A percentile compares a stretch with the other conserved stretches of the same genome.
Evolutionary conservation across 2,888 invertebrate genomes (phyloP).

Genomic region (Portevinia maculata): DNA sequence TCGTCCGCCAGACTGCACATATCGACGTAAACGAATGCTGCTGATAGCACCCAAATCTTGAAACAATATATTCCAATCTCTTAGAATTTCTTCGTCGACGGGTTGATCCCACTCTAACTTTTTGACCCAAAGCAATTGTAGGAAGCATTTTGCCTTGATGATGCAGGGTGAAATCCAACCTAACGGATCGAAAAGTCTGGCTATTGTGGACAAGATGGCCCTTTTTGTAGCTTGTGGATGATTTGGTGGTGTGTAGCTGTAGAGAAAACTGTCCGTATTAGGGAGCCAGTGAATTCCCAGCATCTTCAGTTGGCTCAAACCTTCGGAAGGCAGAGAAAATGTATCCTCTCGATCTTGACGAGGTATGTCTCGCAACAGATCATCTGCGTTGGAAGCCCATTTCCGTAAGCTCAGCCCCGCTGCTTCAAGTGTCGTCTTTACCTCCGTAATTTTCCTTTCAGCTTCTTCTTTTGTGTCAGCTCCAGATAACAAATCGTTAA

Average conservation of each 20-base stretch:
- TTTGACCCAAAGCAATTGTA: too few relatives aligned
- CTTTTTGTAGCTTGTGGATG: too few relatives aligned
- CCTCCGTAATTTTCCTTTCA: background rate
- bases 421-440: background rate
- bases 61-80: background rate
- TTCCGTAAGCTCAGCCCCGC: conserved; percentile 6
- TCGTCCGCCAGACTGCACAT: background rate
- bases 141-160: too few relatives aligned
- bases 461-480: conserved; percentile 15
- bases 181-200: too few relatives aligned
- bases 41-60: background rate
- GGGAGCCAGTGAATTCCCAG: background rate
- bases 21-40: background rate
- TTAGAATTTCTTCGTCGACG: background rate
- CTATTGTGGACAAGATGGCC: too few relatives aligned
- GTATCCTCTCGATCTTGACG: background rate
- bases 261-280: too few relatives aligned
- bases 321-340: conserved; percentile 5
- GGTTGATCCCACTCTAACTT: background rate
- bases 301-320: background rate
- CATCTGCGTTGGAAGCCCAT: conserved; percentile 5
- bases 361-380: background rate
- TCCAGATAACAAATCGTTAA: conserved; percentile 13
- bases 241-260: too few relatives aligned
- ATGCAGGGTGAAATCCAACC: too few relatives aligned